Base-by-base conservation (phyloP, 64 coral and sea anemone species). In the Pocillopora verrucosa region DNA sequence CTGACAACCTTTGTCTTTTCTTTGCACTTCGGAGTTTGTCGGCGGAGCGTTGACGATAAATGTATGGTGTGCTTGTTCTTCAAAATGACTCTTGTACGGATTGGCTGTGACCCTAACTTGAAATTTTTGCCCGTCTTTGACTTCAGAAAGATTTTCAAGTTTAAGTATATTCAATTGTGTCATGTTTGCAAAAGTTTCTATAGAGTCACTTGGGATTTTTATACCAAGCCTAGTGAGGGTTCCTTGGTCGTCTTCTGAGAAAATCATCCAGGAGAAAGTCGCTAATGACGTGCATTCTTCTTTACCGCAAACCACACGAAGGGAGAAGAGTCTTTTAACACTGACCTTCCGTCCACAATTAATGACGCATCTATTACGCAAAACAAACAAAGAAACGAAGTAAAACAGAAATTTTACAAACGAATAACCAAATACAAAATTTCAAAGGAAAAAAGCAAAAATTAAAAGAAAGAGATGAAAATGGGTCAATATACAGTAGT, bases 21-120 rank as follows among this genome's bases (percentile, higher is more conserved):
- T 72, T 9, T 84, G 19, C 5, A 0, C 45, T 22, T 30, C 86
- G 58, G 22, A 19, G 16, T 51, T 45, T 22, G 58, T 86, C 4
- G 90, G 90, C 2, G 90, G 90, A 5, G 83, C 26, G 59, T 92
- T 92, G 0, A 86, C 17, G 1, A 7, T 64, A 37, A 92, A 80
- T 69, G 62, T 19, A 35, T 87, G 34, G 12, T 79, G 20, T 12
- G 67, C 65, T 74, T 92, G 73, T 61, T 92, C 83, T 72, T 92
- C 74, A 2, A 58, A 30, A 25, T 15, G 11, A 1, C 86, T 35
- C 16, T 63, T 80, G n/a, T 24, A 13, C 16, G 56, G 36, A 85
- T 15, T 72, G 3, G 37, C 38, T 56, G n/a, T 67, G n/a, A 25
- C 82, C 5, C 9, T 30, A 65, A 85, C 45, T 85, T 85, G 61